phyloP scores from a whole-genome alignment of 1,140 invertebrate species.

The Dinoponera quadriceps region DNA sequence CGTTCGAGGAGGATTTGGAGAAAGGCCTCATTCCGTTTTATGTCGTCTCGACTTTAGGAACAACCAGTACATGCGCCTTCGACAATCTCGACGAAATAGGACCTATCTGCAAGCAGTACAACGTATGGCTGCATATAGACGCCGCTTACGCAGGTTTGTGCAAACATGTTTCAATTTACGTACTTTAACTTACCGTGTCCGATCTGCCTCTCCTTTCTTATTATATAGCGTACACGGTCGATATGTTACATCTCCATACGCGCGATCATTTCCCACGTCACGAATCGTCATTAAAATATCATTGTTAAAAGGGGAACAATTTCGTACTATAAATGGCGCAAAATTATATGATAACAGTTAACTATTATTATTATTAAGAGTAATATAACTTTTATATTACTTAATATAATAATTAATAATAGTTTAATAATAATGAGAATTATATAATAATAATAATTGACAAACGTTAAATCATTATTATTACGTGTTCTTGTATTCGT shows the following conservation, averaged over 20 bases:
- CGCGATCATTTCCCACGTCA: neutral
- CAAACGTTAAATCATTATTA: neutral
- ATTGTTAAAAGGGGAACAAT: neutral
- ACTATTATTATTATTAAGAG: neutral
- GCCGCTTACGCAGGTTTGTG: conserved; percentile 92
- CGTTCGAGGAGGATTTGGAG: conserved; percentile 90
- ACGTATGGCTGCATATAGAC: conserved; percentile 95
- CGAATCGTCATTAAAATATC: conserved; percentile 2
- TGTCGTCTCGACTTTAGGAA: conserved; percentile 95
- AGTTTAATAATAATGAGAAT: neutral
- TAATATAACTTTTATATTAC: too few relatives aligned
- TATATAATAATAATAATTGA: too few relatives aligned
- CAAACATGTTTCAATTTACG: neutral
- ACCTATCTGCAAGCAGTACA: conserved; percentile 90
- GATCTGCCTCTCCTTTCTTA: conserved; percentile 2
- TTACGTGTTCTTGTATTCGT: neutral
- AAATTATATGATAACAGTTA: neutral
- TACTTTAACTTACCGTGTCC: neutral
- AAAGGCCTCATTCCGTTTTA: conserved; percentile 92
- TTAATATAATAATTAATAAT: too few relatives aligned
- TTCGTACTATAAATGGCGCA: neutral
- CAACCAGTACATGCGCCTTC: conserved; percentile 96
- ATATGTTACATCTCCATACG: neutral
- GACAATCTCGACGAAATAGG: conserved; percentile 95
- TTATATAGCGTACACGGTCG: neutral